Conservation (phyloP, 1,140 invertebrate species). For the Trissolcus basalis region DNA sequence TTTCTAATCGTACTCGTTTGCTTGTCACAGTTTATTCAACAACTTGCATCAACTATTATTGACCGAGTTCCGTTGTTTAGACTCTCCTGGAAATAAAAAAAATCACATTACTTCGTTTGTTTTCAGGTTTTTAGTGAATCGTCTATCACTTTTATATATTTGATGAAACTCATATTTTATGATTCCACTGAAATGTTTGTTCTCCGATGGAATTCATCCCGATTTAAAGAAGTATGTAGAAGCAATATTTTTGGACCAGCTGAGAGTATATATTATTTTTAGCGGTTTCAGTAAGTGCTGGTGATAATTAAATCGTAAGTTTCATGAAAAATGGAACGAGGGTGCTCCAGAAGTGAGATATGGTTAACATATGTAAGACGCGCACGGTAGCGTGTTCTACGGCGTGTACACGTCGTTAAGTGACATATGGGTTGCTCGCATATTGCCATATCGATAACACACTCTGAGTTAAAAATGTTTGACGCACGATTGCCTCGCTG, state of each 20-base stretch:
- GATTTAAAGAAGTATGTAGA: no score
- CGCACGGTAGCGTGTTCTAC: conserved; percentile 19
- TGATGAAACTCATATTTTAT: no score
- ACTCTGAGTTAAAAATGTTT: conserved; percentile 20
- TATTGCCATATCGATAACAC: conserved; percentile 28
- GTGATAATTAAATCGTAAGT: conserved; percentile 29
- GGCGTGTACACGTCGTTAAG: conserved; percentile 34
- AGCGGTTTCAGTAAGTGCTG: neutral
- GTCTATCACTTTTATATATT: no score
- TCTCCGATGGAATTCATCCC: no score
- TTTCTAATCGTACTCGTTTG: no score
- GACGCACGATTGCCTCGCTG: conserved; percentile 18
- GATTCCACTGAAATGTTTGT: no score
- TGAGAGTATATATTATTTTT: conserved; percentile 15
- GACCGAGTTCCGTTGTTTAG: no score
- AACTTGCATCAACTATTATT: no score
- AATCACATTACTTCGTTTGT: no score
- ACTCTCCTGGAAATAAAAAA: no score
- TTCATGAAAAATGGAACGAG: conserved; percentile 25
- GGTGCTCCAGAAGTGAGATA: conserved; percentile 13
- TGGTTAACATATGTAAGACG: conserved; percentile 43
- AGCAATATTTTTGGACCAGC: neutral
- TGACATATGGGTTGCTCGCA: conserved; percentile 39
- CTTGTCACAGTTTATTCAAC: no score
- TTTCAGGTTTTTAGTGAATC: no score